These are phyloP conservation scores for Bubo bubo DNA, from an alignment of 2,113 vertebrate genomes.

Conservation along the genomic window DNA sequence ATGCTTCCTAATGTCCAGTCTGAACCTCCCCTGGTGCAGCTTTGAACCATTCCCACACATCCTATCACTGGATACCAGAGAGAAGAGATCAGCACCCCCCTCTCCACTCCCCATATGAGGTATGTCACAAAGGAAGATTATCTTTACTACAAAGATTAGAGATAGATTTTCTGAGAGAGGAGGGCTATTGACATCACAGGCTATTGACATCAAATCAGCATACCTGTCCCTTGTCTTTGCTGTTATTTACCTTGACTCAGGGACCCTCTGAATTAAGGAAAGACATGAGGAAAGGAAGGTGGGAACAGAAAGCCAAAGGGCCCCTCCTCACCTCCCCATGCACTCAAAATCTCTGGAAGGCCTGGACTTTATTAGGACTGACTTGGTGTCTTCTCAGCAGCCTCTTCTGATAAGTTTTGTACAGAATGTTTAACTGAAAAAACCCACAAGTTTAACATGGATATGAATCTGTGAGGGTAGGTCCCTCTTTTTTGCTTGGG, in stretches of 20 bases:
- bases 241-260: background rate
- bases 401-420: background rate
- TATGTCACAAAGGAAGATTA: background rate
- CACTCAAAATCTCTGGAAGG: background rate
- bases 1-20: background rate
- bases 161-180: background rate
- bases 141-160: background rate
- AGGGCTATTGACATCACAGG: background rate
- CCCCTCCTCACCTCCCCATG: background rate
- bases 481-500: background rate
- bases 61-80: background rate
- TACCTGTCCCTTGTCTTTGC: background rate
- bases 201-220: background rate
- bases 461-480: background rate
- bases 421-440: background rate
- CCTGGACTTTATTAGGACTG: background rate
- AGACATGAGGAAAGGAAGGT: background rate
- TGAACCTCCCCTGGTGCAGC: background rate
- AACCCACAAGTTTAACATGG: fast-evolving
- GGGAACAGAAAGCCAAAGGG: background rate
- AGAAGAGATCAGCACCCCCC: background rate
- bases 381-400: background rate
- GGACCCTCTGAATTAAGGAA: background rate
- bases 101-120: background rate
- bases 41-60: background rate